Conservation (phyloP, 2,113 vertebrate genomes). For the Sigmodon hispidus region DNA sequence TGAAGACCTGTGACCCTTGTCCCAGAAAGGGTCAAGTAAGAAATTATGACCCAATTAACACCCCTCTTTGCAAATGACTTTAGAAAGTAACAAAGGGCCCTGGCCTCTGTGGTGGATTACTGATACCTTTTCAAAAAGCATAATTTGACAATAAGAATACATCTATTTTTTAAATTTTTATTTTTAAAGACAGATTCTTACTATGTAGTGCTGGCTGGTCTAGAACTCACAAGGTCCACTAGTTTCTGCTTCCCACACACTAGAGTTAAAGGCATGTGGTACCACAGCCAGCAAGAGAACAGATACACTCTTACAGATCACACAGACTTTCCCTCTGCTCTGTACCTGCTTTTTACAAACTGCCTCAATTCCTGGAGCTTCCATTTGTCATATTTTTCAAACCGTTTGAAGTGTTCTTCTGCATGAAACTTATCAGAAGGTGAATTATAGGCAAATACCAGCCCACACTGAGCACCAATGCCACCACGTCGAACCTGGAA, state of each 20-base stretch:
- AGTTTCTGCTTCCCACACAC: background rate
- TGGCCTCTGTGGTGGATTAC: background rate
- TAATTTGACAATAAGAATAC: background rate
- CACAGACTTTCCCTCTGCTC: background rate
- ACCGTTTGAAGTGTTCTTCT: slow-evolving; percentile 95
- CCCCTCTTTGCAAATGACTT: background rate
- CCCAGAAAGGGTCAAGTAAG: background rate
- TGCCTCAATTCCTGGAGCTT: slow-evolving; percentile 92
- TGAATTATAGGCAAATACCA: slow-evolving; percentile 94
- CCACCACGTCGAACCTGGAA: slow-evolving; percentile 94
- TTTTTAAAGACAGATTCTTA: background rate
- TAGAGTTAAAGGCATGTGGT: background rate
- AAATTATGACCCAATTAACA: slow-evolving; percentile 13
- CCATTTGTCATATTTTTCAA: slow-evolving; percentile 94
- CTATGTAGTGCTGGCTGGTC: background rate
- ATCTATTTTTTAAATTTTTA: background rate
- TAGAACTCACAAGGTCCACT: background rate
- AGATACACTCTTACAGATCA: slow-evolving; percentile 8
- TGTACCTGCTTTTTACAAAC: slow-evolving; percentile 93
- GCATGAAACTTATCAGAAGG: slow-evolving; percentile 91
- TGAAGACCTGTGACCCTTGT: background rate
- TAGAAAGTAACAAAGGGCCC: background rate
- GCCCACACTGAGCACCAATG: slow-evolving; percentile 96
- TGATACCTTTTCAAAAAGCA: background rate
- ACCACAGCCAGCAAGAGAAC: background rate